phyloP scores from a whole-genome alignment of 2,888 invertebrate genomes.

The Hylaea fasciaria region DNA sequence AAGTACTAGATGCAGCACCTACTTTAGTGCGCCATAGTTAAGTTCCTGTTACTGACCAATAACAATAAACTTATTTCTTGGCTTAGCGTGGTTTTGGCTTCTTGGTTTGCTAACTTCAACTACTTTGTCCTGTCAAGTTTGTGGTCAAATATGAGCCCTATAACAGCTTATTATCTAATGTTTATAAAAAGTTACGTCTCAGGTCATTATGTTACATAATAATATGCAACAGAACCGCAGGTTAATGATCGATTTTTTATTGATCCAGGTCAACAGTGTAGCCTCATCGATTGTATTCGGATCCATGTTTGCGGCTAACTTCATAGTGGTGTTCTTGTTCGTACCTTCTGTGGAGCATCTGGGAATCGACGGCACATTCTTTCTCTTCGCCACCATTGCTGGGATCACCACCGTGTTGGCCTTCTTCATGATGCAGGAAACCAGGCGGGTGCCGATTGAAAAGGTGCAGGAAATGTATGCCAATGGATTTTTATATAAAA shows the following conservation, averaged over 20 bases:
- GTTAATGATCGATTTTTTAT: no score
- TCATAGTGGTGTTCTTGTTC: slow-evolving; percentile 48
- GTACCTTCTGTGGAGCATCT: slow-evolving; percentile 45
- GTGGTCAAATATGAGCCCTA: no score
- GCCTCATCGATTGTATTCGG: slow-evolving; percentile 41
- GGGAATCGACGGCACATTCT: slow-evolving; percentile 64
- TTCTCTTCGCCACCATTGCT: slow-evolving; percentile 55
- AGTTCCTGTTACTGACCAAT: no score
- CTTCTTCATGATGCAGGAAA: slow-evolving; percentile 63
- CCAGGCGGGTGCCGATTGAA: slow-evolving; percentile 59
- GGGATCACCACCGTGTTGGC: slow-evolving; percentile 49
- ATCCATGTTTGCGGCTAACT: slow-evolving; percentile 47
- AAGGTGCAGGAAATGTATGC: slow-evolving; percentile 53
- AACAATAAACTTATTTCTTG: no score
- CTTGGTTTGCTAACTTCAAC: no score
- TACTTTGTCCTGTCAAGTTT: no score
- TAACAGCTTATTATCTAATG: no score
- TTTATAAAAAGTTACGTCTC: no score
- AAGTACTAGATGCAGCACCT: no score
- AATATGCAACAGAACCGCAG: not conserved
- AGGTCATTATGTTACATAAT: no score
- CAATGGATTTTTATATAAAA: slow-evolving; percentile 48
- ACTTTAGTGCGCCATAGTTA: no score
- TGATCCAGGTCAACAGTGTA: slow-evolving; percentile 55
- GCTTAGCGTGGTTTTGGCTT: no score